Conservation (phyloP, 2,797 vertebrate species). For the Hemitrygon akajei region DNA sequence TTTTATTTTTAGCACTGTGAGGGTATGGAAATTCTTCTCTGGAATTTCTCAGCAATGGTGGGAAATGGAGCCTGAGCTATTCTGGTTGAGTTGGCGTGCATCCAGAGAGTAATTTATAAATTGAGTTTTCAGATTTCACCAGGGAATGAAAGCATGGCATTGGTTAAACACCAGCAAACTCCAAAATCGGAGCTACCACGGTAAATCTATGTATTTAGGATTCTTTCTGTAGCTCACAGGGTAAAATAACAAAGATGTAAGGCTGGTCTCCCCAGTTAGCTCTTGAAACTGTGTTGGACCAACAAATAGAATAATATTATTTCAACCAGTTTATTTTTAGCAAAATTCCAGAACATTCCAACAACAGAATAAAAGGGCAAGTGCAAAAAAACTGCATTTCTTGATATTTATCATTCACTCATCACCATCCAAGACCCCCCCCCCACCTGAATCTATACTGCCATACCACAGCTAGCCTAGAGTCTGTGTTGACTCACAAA, state of each 20-base stretch:
- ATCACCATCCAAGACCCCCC: neutral
- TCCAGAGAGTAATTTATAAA: conserved; percentile 5
- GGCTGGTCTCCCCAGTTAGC: neutral
- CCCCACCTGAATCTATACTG: neutral
- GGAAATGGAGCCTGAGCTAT: neutral
- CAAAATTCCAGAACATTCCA: neutral
- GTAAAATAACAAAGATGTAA: neutral
- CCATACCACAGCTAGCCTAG: no score
- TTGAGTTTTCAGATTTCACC: neutral
- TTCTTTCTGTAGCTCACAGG: neutral
- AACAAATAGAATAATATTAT: neutral
- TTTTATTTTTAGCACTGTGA: neutral
- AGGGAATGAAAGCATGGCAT: neutral
- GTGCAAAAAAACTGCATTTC: neutral
- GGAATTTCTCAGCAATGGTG: neutral
- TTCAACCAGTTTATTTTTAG: neutral
- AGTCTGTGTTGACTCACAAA: no score
- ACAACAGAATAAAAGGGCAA: neutral
- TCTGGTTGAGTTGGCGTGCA: neutral
- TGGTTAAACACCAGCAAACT: neutral
- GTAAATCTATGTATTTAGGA: neutral
- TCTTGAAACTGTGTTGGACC: no score
- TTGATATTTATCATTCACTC: neutral
- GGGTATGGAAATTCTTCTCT: neutral
- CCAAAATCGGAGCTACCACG: neutral